Base-by-base conservation (phyloP, 2,888 invertebrate genomes). In the Drosophila leonis region DNA sequence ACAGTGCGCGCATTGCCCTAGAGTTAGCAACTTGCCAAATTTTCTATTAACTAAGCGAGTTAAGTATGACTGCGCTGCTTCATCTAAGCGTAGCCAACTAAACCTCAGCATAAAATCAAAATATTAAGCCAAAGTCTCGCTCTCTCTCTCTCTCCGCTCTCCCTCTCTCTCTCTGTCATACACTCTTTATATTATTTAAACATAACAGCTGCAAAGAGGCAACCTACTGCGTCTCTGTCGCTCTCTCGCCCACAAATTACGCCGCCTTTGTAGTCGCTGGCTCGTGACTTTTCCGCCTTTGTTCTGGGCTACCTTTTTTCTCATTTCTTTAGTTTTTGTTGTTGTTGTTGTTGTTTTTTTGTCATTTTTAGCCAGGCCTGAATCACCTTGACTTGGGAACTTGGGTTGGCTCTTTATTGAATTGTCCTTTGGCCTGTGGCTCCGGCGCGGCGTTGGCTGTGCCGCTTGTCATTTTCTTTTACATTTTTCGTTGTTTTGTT, bases 391-490 rank as follows among this genome's bases (percentile, higher is more conserved):
- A 44, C 67, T 71, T 15, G 41, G 41, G 48, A 15, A 8, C 44
- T 44, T 20, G 33, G 20, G 12, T 44, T 52, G 72, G 68, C 51
- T 27, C 74, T 57, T 74, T 72, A 78, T 78, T 72, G 72, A 77
- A 78, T 78, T 76, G 78, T 78, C 62, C 65, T 57, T 55, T 72
- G 73, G 57, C 61, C 63, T 57, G 60, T 20, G 35, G 35, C 54
- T 13, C 24, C 49, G 35, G 10, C 31, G 6, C 18, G 24, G 24
- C 2, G 24, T 4, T 24, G 24, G 2, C 24, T 24, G 2, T 24
- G 24, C n/a, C 52, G 24, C 51, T 37, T 76, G 52, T 64, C 71
- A 57, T 41, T 78, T 78, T 67, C 65, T 49, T 57, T 72, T 6
- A 64, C 57, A 59, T 72, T 33, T 57, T 41, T 8, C 39, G 55